Evolutionary conservation across 2,113 vertebrate genomes (phyloP).

Genomic region (Hippocampus mohnikei): DNA sequence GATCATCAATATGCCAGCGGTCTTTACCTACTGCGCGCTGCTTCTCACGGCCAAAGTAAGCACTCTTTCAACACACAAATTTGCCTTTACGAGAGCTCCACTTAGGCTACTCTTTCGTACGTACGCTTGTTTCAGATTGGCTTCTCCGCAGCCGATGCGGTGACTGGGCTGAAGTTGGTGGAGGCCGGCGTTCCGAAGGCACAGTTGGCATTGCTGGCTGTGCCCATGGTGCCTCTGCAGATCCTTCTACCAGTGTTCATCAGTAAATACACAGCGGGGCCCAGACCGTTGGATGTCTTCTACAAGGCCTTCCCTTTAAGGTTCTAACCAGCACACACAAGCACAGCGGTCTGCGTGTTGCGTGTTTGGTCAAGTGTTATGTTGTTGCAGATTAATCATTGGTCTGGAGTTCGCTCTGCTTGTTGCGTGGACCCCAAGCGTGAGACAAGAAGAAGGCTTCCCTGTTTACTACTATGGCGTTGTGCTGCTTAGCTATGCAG

Average conservation of each 20-base stretch:
- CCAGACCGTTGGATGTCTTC: constrained; percentile 87
- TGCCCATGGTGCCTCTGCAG: constrained; percentile 96
- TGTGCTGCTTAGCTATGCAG: constrained; percentile 88
- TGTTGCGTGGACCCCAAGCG: constrained; percentile 93
- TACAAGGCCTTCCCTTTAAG: constrained; percentile 96
- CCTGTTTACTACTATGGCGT: constrained; percentile 86
- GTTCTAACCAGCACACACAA: constrained; percentile 57
- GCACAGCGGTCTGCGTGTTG: background rate
- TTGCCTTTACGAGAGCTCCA: background rate
- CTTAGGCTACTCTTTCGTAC: background rate
- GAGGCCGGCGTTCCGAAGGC: constrained; percentile 96
- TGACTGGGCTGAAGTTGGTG: constrained; percentile 93
- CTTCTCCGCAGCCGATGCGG: constrained; percentile 93
- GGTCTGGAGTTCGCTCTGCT: constrained; percentile 87
- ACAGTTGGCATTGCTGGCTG: constrained; percentile 89
- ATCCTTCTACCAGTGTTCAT: constrained; percentile 91
- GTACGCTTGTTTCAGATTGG: constrained; percentile 77
- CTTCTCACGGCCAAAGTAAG: constrained; percentile 92
- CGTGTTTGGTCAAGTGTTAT: background rate
- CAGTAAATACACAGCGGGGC: constrained; percentile 96
- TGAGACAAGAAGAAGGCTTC: constrained; percentile 84
- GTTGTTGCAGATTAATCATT: constrained; percentile 79
- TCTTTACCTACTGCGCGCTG: constrained; percentile 87
- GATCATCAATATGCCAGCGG: constrained; percentile 92
- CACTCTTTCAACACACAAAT: background rate